These are phyloP conservation scores for Zygaena filipendulae DNA, from an alignment of 2,888 invertebrate species.

Conservation along the genomic window DNA sequence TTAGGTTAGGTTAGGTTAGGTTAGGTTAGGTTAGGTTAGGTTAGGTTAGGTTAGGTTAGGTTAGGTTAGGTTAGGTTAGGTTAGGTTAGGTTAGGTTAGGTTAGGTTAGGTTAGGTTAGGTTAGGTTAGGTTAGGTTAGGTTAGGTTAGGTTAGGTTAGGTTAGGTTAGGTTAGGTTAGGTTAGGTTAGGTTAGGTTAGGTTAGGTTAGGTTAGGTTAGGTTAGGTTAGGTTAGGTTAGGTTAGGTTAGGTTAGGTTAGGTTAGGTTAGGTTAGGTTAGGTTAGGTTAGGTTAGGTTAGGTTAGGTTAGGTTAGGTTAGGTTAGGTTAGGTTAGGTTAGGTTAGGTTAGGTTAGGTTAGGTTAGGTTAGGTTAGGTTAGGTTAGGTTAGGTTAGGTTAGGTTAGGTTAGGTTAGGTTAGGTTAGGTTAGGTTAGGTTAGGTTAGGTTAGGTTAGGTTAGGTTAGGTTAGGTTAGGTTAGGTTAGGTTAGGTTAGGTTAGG, in stretches of 20 bases:
- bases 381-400: slow-evolving; percentile 4
- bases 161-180: slow-evolving; percentile 4
- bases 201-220: slow-evolving; percentile 2
- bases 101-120: slow-evolving; percentile 2
- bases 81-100: slow-evolving; percentile 3
- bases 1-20: too few relatives aligned
- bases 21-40: too few relatives aligned
- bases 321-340: slow-evolving; percentile 3
- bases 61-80: slow-evolving; percentile 2
- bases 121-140: neutral
- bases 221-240: neutral
- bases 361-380: slow-evolving; percentile 4
- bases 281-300: slow-evolving; percentile 3
- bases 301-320: slow-evolving; percentile 6
- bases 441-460: neutral
- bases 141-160: slow-evolving; percentile 3
- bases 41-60: too few relatives aligned
- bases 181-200: slow-evolving; percentile 2
- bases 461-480: slow-evolving; percentile 1
- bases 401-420: slow-evolving; percentile 1
- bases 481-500: slow-evolving; percentile 2
- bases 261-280: slow-evolving; percentile 3
- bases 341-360: slow-evolving; percentile 3
- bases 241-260: slow-evolving; percentile 2
- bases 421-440: slow-evolving; percentile 1